A percentile compares a stretch with the other conserved stretches of the same genome.
These are phyloP conservation scores for Fopius arisanus DNA, from an alignment of 1,140 invertebrate species.

Conservation along the genomic window DNA sequence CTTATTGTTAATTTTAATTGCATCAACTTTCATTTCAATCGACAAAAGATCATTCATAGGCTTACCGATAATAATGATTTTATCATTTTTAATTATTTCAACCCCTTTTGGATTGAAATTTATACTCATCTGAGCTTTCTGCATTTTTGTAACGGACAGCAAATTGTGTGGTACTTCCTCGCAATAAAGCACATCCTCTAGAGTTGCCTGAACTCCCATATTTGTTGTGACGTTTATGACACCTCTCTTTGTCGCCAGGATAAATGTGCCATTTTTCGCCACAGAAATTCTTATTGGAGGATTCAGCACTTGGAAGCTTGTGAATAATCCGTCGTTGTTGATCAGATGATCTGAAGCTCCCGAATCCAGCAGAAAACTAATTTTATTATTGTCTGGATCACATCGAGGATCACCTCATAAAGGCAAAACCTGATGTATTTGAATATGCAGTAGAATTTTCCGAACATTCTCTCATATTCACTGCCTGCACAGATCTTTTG, in stretches of 20 bases:
- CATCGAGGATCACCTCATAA: too few species aligned
- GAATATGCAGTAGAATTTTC: too few species aligned
- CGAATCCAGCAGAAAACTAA: conserved; percentile 26
- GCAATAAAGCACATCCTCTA: conserved; percentile 39
- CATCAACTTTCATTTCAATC: conserved; percentile 27
- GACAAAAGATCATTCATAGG: conserved; percentile 40
- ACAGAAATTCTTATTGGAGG: conserved; percentile 34
- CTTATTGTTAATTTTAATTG: not conserved
- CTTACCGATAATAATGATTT: conserved; percentile 43
- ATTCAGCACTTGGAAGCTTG: conserved; percentile 20
- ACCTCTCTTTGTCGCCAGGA: conserved; percentile 44
- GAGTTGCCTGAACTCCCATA: conserved; percentile 31
- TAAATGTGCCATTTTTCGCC: conserved; percentile 43
- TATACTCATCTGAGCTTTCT: conserved; percentile 42
- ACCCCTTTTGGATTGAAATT: conserved; percentile 45
- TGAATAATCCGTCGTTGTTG: conserved; percentile 42
- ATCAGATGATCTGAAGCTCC: conserved; percentile 41
- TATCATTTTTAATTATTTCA: conserved; percentile 38
- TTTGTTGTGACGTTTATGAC: conserved; percentile 29
- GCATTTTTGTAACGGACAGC: conserved; percentile 46
- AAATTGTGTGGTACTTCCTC: conserved; percentile 44
- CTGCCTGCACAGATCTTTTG: too few species aligned
- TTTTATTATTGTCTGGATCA: too few species aligned
- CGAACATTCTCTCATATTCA: too few species aligned
- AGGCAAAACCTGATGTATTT: too few species aligned